Base-by-base conservation (phyloP, 2,888 invertebrate genomes). In the Gymnosoma rotundatum region DNA sequence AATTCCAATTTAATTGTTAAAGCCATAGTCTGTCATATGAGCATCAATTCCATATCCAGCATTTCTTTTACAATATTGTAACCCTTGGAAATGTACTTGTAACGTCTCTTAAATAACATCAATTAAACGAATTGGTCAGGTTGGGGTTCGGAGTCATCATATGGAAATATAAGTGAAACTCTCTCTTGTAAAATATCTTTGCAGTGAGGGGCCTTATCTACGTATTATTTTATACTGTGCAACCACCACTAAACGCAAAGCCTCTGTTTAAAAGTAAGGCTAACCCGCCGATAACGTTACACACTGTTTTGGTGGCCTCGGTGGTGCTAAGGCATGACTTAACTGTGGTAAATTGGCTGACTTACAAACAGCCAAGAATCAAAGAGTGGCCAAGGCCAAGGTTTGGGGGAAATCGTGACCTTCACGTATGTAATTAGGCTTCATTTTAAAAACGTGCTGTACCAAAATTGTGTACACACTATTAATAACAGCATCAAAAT, bases 91-190 rank as follows among this genome's bases (percentile, higher is more conserved):
- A 93, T 99, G 99, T 81, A 95, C 94, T 88, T 95, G 95, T 86
- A 99, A 92, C 5, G 98, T 97, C 93, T 99, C 99, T 93, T 98
- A 98, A 90, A 99, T 96, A 16, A 98, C 96, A 88, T 97, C 97
- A 89, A 95, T 94, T 64, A 99, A 93, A 73, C 97, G 48, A 89
- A 89, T 78, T 89, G 89, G 2, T 92, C 92, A 66, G 93, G 93
- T 87, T 95, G 95, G 52, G 96, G 93, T 76, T 94, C 94, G 38
- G 95, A 94, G 89, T 98, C 97, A 92, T 99, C 98, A 25, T 93
- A 94, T 0, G 98, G 98, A 92, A 96, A 99, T 78, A 99, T 93
- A 74, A 99, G 94, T 45, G 96, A 94, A 48, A 99, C 97, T 87
- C 94, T 94, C 87, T 95, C 97, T 8, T 94, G 93, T 25, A 99